A percentile compares a stretch with the other conserved stretches of the same genome.
phyloP scores from a whole-genome alignment of 1,140 invertebrate genomes.

The Macrostomum lignano region DNA sequence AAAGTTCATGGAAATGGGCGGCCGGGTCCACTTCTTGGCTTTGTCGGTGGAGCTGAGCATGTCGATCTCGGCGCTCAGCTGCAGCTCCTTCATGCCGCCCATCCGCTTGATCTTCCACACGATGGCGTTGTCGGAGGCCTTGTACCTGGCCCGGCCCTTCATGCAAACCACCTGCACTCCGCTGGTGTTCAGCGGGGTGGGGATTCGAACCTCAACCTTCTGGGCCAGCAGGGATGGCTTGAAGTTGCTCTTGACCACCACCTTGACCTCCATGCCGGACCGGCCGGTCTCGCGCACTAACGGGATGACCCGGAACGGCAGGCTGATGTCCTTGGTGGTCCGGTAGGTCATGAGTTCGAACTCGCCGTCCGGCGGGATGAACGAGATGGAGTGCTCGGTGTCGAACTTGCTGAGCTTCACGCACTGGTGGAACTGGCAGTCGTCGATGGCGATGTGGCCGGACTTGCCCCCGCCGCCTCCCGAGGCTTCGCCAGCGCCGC shows the following conservation, averaged over 20 bases:
- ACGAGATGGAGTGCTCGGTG: slow-evolving; percentile 96
- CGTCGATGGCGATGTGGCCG: slow-evolving; percentile 72
- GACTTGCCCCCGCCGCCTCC: slow-evolving; percentile 19
- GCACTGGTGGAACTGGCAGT: slow-evolving; percentile 99
- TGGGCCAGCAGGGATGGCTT: slow-evolving; percentile 87
- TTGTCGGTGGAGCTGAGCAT: slow-evolving; percentile 67
- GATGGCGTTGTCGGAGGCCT: slow-evolving; percentile 95
- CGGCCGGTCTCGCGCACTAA: slow-evolving; percentile 82
- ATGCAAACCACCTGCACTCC: slow-evolving; percentile 93
- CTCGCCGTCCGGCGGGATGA: slow-evolving; percentile 97
- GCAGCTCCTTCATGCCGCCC: slow-evolving; percentile 99
- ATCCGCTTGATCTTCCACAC: slow-evolving; percentile 99
- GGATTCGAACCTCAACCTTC: slow-evolving; percentile 95
- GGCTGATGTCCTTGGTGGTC: slow-evolving; percentile 54
- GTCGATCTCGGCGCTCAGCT: slow-evolving; percentile 94
- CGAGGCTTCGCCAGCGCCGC: slow-evolving; percentile 46
- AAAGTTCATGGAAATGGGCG: slow-evolving; percentile 99
- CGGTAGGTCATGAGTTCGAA: slow-evolving; percentile 80
- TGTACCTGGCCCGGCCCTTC: slow-evolving; percentile 98
- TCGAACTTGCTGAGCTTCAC: slow-evolving; percentile 98
- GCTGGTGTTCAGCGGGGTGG: slow-evolving; percentile 88
- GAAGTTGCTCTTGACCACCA: slow-evolving; percentile 96
- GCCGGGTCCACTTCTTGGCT: slow-evolving; percentile 87
- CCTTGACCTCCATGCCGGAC: slow-evolving; percentile 98
- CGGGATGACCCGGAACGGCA: slow-evolving; percentile 95